A percentile compares a stretch with the other conserved stretches of the same genome.
phyloP scores from a whole-genome alignment of 2,113 vertebrate genomes.

The Zootoca vivipara region DNA sequence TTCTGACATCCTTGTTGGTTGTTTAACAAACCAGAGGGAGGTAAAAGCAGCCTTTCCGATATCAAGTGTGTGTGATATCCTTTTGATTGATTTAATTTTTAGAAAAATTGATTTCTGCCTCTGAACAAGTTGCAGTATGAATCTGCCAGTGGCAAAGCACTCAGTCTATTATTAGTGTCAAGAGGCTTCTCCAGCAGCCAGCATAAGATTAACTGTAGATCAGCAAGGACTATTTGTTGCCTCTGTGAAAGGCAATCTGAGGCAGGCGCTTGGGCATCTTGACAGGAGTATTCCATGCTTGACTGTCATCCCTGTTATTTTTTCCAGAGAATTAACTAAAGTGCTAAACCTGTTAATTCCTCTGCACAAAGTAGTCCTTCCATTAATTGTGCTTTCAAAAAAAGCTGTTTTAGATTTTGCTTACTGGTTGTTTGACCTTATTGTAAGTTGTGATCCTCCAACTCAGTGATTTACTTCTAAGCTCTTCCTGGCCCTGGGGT shows the following conservation, averaged over 20 bases:
- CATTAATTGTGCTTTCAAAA: slow-evolving; percentile 18
- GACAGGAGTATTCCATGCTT: slow-evolving; percentile 56
- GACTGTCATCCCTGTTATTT: slow-evolving; percentile 62
- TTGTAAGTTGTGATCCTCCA: neutral
- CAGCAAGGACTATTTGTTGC: slow-evolving; percentile 79
- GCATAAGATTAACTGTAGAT: slow-evolving; percentile 75
- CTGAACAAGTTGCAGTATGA: slow-evolving; percentile 27
- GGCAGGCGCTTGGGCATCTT: slow-evolving; percentile 58
- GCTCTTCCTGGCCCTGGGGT: neutral
- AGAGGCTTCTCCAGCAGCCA: slow-evolving; percentile 65
- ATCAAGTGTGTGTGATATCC: slow-evolving; percentile 7
- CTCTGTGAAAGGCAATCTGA: slow-evolving; percentile 74
- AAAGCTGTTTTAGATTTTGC: neutral
- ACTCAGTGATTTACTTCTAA: slow-evolving; percentile 13
- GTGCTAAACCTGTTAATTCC: slow-evolving; percentile 36
- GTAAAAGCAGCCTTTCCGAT: fast-evolving
- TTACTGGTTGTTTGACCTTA: neutral
- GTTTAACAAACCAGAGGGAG: neutral
- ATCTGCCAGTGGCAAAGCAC: slow-evolving; percentile 31
- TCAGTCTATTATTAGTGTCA: slow-evolving; percentile 76
- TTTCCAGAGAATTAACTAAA: slow-evolving; percentile 53
- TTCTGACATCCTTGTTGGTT: neutral
- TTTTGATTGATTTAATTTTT: slow-evolving; percentile 15
- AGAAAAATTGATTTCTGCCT: slow-evolving; percentile 9
- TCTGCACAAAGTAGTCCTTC: slow-evolving; percentile 22